Conservation (phyloP, 2,888 invertebrate genomes). For the Thyatira batis region DNA sequence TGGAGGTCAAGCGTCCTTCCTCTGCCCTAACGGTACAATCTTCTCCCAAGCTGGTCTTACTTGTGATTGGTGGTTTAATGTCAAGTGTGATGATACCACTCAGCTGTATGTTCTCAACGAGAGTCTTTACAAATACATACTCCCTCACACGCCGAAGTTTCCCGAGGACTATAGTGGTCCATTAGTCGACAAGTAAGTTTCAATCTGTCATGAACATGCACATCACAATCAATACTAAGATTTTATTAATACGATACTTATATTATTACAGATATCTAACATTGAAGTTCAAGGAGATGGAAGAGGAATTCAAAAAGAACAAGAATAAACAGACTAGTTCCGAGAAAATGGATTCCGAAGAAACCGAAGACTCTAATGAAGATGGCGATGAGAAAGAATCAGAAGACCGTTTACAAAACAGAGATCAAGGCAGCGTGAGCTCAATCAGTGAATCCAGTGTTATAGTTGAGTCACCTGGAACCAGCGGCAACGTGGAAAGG, state of each 20-base stretch:
- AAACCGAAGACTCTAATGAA: constrained; percentile 48
- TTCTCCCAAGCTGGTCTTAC: constrained; percentile 94
- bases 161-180: constrained; percentile 95
- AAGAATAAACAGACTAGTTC: constrained; percentile 71
- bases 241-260: neutral
- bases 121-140: constrained; percentile 92
- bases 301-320: constrained; percentile 89
- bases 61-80: constrained; percentile 97
- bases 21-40: constrained; percentile 95
- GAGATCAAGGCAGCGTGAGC: constrained; percentile 30
- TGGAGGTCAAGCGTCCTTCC: constrained; percentile 93
- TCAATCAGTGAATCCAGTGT: constrained; percentile 62
- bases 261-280: constrained; percentile 86
- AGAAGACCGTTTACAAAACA: constrained; percentile 30
- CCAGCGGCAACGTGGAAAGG: constrained; percentile 70
- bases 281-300: constrained; percentile 93
- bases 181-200: constrained; percentile 89
- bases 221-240: neutral
- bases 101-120: constrained; percentile 94
- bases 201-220: neutral
- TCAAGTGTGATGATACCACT: constrained; percentile 90
- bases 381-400: constrained; percentile 34
- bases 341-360: constrained; percentile 51
- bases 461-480: constrained; percentile 62
- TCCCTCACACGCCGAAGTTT: constrained; percentile 93